Percentiles rank a stretch among this genome's conserved stretches.
Conservation (phyloP, 2,113 vertebrate genomes). For the Bujurquina vittata region DNA sequence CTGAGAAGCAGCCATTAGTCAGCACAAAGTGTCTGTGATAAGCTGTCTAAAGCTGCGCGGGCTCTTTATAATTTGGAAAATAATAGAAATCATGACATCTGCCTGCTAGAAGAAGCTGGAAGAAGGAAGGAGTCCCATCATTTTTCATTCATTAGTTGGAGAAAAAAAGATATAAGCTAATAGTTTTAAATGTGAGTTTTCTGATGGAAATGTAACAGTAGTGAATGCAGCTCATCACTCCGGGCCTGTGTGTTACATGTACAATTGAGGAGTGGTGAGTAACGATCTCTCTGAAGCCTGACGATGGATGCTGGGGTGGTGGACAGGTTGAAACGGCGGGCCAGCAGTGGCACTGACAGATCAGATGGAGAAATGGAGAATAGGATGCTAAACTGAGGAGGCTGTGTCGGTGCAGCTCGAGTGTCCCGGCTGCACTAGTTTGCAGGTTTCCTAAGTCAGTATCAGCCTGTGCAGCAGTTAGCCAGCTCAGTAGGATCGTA, state of each 20-base stretch:
- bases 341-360: neutral
- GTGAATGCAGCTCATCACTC: neutral
- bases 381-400: no score
- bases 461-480: neutral
- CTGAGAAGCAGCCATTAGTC: neutral
- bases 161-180: neutral
- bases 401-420: no score
- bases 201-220: neutral
- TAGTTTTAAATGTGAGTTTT: neutral
- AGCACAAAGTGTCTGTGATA: neutral
- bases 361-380: neutral
- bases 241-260: neutral
- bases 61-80: neutral
- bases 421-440: no score
- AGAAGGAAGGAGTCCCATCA: rapidly evolving
- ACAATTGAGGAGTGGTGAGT: neutral
- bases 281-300: neutral
- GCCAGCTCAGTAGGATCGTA: no score
- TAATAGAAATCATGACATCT: neutral
- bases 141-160: rapidly evolving
- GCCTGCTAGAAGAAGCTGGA: neutral
- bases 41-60: neutral
- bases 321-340: neutral
- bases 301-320: neutral
- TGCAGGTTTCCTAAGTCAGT: neutral